Conservation (phyloP, 2,113 vertebrate species). For the Muscicapa adusta region DNA sequence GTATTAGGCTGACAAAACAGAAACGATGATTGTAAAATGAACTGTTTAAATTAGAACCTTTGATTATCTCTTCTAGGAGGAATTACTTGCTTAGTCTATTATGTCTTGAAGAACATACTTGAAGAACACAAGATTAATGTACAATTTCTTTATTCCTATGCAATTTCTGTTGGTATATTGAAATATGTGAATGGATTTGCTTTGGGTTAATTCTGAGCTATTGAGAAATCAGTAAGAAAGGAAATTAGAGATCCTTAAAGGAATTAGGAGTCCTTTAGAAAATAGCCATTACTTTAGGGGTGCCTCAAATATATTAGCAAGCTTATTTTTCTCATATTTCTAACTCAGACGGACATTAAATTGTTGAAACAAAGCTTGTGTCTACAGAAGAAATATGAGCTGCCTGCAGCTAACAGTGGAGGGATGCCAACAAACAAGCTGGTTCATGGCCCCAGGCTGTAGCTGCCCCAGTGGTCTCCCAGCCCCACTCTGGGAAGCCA, state of each 20-base stretch:
- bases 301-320: background rate
- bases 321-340: background rate
- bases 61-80: conserved; percentile 20
- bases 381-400: background rate
- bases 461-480: background rate
- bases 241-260: conserved; percentile 1
- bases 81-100: background rate
- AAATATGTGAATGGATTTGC: background rate
- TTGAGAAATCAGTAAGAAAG: conserved; percentile 3
- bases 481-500: background rate
- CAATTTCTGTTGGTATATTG: background rate
- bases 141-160: background rate
- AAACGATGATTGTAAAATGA: background rate
- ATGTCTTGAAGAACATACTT: background rate
- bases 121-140: background rate
- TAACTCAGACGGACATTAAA: background rate
- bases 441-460: background rate
- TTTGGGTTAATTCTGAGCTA: background rate
- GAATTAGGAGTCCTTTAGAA: conserved; percentile 18
- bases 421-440: background rate
- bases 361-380: background rate
- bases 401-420: background rate
- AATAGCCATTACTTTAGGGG: conserved; percentile 18
- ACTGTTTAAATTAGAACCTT: conserved; percentile 31
- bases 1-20: conserved; percentile 7